Evolutionary conservation across 92 coral and sea anemone genomes (phyloP).

Genomic region (Muricea muricata): DNA sequence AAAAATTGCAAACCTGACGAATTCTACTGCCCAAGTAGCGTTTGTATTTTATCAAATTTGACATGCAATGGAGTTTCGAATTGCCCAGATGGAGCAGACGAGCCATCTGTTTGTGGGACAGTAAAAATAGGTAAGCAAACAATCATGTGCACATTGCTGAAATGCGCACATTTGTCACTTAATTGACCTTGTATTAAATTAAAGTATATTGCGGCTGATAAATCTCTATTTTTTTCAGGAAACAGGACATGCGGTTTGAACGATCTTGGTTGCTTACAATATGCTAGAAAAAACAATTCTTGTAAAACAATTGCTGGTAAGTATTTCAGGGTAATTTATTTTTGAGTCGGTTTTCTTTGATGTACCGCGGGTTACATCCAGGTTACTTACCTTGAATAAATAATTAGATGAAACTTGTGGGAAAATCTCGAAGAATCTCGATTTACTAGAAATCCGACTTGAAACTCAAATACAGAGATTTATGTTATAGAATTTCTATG

Average conservation of each 20-base stretch:
- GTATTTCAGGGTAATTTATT: not conserved
- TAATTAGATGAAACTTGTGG: too few relatives aligned
- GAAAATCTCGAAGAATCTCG: too few relatives aligned
- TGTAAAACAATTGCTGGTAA: not conserved
- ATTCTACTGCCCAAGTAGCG: slow-evolving; percentile 57
- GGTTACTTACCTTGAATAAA: too few relatives aligned
- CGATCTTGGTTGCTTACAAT: slow-evolving; percentile 3
- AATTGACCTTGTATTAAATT: not conserved
- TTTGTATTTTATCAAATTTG: slow-evolving; percentile 64
- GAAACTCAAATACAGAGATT: too few relatives aligned
- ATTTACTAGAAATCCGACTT: too few relatives aligned
- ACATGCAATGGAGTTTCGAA: slow-evolving; percentile 72
- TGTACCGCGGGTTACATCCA: too few relatives aligned
- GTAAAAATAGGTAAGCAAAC: not conserved
- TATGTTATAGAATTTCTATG: too few relatives aligned
- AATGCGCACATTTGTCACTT: not conserved
- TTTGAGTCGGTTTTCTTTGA: too few relatives aligned
- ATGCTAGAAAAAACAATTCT: not conserved
- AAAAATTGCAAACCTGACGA: not conserved
- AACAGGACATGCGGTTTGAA: slow-evolving; percentile 6
- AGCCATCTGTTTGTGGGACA: slow-evolving; percentile 67
- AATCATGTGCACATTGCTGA: too few relatives aligned
- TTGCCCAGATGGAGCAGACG: slow-evolving; percentile 81
- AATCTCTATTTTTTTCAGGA: not conserved
- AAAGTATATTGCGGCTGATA: too few relatives aligned